phyloP scores from a whole-genome alignment of 92 coral and sea anemone species.

The Chrysogorgia sp. region DNA sequence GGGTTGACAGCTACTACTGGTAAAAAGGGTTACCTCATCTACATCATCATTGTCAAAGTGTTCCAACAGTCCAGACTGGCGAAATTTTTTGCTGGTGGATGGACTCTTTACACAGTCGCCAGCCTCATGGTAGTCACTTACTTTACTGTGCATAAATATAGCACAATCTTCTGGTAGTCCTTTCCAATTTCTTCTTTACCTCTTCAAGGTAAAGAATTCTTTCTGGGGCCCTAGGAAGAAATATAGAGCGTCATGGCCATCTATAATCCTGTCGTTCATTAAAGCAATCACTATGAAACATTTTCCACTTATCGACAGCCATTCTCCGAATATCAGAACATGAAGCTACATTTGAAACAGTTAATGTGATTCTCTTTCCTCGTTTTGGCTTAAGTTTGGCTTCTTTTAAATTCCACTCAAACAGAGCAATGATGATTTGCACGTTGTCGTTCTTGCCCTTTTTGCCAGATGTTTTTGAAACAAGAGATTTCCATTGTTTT shows the following conservation, averaged over 20 bases:
- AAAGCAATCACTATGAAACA: background rate
- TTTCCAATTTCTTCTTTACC: constrained; percentile 60
- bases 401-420: background rate
- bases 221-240: background rate
- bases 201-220: constrained; percentile 33
- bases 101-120: too few species aligned
- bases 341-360: background rate
- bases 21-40: too few species aligned
- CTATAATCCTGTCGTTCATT: background rate
- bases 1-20: too few species aligned
- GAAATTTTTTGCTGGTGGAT: too few species aligned
- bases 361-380: background rate
- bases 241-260: background rate
- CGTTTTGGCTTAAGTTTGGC: background rate
- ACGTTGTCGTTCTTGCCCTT: background rate
- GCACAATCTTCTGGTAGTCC: constrained; percentile 54
- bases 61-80: too few species aligned
- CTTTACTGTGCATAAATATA: constrained; percentile 55
- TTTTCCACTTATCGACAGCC: constrained; percentile 2
- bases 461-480: background rate
- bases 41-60: too few species aligned
- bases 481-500: background rate
- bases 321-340: background rate
- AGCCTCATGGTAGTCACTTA: constrained; percentile 37
- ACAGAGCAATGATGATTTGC: background rate